These are phyloP conservation scores for Geotrupes spiniger DNA, from an alignment of 2,888 invertebrate species.

Conservation along the genomic window DNA sequence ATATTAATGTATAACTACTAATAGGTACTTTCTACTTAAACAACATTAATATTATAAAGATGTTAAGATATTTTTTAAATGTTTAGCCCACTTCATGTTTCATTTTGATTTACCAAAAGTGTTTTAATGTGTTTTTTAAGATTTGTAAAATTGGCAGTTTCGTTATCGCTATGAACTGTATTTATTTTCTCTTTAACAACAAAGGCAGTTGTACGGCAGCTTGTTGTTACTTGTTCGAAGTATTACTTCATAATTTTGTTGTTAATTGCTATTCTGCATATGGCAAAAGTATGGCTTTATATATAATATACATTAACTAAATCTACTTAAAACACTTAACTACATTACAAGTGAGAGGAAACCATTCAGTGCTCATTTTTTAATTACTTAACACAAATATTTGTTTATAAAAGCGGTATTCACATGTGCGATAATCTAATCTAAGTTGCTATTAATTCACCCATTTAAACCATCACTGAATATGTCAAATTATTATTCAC, in stretches of 20 bases:
- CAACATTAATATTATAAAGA: slow-evolving; percentile 31
- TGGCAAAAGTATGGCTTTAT: slow-evolving; percentile 42
- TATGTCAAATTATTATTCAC: background rate
- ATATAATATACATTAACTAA: slow-evolving; percentile 30
- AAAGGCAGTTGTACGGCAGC: slow-evolving; percentile 32
- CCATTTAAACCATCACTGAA: slow-evolving; percentile 5
- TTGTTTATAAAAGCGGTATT: slow-evolving; percentile 26
- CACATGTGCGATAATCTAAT: slow-evolving; percentile 25
- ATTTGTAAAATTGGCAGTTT: slow-evolving; percentile 26
- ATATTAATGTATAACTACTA: slow-evolving; percentile 30
- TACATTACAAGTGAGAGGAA: slow-evolving; percentile 33
- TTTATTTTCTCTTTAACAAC: slow-evolving; percentile 21
- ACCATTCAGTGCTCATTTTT: slow-evolving; percentile 32
- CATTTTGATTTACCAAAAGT: slow-evolving; percentile 10
- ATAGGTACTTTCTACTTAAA: slow-evolving; percentile 35
- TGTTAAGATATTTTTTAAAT: slow-evolving; percentile 28
- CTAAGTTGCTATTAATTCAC: slow-evolving; percentile 18
- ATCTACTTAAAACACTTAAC: slow-evolving; percentile 34
- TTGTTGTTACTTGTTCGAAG: slow-evolving; percentile 16
- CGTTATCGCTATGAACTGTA: slow-evolving; percentile 23
- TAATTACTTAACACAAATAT: slow-evolving; percentile 22
- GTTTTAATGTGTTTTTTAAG: slow-evolving; percentile 9
- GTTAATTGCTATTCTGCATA: slow-evolving; percentile 36
- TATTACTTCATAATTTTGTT: slow-evolving; percentile 13
- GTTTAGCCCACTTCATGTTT: slow-evolving; percentile 20